Evolutionary conservation across 64 coral and sea anemone genomes (phyloP).

Genomic region (Montipora capricornis): DNA sequence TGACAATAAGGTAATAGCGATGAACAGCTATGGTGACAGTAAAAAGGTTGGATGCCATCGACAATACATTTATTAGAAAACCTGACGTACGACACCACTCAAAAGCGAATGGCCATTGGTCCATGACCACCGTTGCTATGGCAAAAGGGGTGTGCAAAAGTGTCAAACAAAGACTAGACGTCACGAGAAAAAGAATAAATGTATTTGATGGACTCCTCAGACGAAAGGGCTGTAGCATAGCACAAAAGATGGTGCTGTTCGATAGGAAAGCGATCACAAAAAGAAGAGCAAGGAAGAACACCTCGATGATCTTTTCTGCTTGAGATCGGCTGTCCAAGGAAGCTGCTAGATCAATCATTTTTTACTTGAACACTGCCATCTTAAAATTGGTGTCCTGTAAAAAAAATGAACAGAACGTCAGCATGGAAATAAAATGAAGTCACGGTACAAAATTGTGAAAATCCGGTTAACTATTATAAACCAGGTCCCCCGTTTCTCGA

Average conservation of each 20-base stretch:
- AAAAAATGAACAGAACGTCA: neutral
- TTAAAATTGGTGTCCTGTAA: neutral
- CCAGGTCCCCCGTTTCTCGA: too few species aligned
- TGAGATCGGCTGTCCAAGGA: neutral
- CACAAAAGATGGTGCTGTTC: conserved; percentile 73
- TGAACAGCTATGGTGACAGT: conserved; percentile 79
- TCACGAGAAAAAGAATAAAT: conserved; percentile 56
- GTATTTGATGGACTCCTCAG: conserved; percentile 77
- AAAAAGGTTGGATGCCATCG: conserved; percentile 77
- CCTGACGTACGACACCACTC: conserved; percentile 69
- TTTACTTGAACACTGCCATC: neutral
- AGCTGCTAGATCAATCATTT: neutral
- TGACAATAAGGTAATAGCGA: conserved; percentile 90
- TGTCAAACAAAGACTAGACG: conserved; percentile 61
- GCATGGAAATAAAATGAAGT: neutral
- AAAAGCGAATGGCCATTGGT: conserved; percentile 82
- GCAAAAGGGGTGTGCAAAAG: conserved; percentile 73
- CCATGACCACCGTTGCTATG: conserved; percentile 68
- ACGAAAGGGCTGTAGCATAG: conserved; percentile 45
- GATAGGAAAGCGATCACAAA: conserved; percentile 79
- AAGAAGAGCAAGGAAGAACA: conserved; percentile 31
- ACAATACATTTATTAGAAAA: conserved; percentile 71
- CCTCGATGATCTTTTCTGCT: conserved; percentile 66
- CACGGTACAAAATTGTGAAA: too few species aligned
- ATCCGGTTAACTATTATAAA: too few species aligned